Conservation (phyloP, 2,113 vertebrate species). For the Halichoerus grypus region DNA sequence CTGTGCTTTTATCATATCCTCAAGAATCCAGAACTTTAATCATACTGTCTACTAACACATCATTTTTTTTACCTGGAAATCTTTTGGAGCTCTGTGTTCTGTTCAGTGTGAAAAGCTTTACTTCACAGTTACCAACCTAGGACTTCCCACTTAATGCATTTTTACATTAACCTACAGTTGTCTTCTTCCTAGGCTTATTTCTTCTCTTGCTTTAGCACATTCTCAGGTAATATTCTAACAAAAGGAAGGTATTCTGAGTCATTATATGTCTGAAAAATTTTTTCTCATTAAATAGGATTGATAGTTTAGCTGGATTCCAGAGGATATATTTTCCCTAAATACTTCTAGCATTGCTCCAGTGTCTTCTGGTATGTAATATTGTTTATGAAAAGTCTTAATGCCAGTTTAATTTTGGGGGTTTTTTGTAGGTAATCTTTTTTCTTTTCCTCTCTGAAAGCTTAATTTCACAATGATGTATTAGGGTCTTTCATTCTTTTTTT, state of each 20-base stretch:
- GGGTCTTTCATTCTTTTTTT: constrained; percentile 17
- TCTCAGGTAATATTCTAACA: background rate
- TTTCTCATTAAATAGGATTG: constrained; percentile 47
- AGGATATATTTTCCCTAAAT: background rate
- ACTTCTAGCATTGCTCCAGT: background rate
- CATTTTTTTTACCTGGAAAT: background rate
- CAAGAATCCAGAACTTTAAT: background rate
- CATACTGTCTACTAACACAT: background rate
- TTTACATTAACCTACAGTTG: background rate
- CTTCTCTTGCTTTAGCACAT: constrained; percentile 15
- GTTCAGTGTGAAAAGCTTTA: background rate
- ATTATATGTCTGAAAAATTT: constrained; percentile 9
- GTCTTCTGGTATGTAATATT: background rate
- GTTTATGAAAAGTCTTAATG: constrained; percentile 8
- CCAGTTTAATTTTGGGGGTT: background rate
- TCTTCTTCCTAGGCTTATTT: constrained; percentile 44
- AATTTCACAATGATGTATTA: background rate
- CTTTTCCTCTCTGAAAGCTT: background rate
- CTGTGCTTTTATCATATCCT: background rate
- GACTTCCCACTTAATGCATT: constrained; percentile 12
- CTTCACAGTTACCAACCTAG: background rate
- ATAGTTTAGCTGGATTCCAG: constrained; percentile 37
- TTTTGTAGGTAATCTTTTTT: constrained; percentile 3
- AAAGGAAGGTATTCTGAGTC: constrained; percentile 9
- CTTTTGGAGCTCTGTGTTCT: background rate